Conservation (phyloP, 2,888 invertebrate species). For the Gryllus longicercus region DNA sequence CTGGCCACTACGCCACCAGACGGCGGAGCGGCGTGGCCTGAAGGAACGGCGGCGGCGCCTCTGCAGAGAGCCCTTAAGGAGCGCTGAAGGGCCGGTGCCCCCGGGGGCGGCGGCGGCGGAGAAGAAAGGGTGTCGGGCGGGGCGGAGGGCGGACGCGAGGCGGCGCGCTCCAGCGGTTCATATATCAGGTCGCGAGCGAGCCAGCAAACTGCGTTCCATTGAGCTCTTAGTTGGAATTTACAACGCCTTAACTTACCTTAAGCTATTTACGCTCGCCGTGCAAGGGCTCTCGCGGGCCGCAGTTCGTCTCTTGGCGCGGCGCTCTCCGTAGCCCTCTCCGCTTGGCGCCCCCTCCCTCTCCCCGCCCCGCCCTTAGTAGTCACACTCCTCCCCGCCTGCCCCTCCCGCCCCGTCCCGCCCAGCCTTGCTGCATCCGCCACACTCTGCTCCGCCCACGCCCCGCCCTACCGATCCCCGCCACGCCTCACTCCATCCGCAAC, state of each 20-base stretch:
- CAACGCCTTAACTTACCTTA: slow-evolving; percentile 17
- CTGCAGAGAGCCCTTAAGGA: no score
- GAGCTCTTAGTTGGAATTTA: slow-evolving; percentile 17
- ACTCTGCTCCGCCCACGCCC: background rate
- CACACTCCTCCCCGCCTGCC: no score
- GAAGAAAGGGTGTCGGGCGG: no score
- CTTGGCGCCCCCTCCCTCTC: background rate
- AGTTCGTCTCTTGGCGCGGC: background rate
- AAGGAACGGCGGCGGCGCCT: no score
- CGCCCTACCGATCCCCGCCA: background rate
- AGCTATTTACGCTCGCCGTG: background rate
- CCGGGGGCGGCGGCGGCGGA: no score
- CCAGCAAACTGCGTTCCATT: slow-evolving; percentile 17
- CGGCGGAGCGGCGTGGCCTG: no score
- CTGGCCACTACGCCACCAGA: no score
- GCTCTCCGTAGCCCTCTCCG: background rate
- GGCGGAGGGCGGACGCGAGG: no score
- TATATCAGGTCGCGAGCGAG: background rate
- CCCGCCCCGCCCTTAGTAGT: background rate
- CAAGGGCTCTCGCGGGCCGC: background rate
- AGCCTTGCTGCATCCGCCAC: background rate
- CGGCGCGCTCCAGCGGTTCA: background rate
- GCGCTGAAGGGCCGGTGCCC: no score
- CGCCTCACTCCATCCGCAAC: no score
- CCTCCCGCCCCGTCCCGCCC: no score